Conservation (phyloP, 2,113 vertebrate genomes). For the Crypturellus undulatus region DNA sequence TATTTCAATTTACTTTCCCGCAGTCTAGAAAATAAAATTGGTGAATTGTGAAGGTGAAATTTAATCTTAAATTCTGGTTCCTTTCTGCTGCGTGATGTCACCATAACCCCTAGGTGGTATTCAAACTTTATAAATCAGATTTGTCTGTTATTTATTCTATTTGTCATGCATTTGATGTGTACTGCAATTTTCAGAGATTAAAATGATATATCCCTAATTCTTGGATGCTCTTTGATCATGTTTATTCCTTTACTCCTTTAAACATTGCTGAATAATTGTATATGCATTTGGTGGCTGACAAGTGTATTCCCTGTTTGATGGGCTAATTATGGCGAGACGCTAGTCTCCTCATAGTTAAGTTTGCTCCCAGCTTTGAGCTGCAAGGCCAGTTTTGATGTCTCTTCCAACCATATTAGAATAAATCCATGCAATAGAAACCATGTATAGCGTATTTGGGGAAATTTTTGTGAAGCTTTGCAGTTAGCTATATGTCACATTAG, state of each 20-base stretch:
- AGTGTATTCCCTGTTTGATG: conserved; percentile 65
- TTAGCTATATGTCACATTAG: not conserved
- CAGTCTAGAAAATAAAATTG: not conserved
- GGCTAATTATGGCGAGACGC: conserved; percentile 65
- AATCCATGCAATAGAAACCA: not conserved
- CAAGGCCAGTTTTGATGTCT: conserved; percentile 55
- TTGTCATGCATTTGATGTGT: conserved; percentile 65
- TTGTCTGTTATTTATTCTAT: conserved; percentile 63
- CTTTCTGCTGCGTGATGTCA: conserved; percentile 39
- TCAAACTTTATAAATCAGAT: conserved; percentile 70
- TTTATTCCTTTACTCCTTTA: conserved; percentile 72
- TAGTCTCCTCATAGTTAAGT: conserved; percentile 40
- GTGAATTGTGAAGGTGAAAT: not conserved
- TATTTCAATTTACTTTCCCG: not conserved
- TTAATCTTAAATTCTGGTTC: not conserved
- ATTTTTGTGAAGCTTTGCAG: not conserved
- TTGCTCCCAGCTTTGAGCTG: conserved; percentile 47
- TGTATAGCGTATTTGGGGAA: not conserved
- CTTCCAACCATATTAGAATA: not conserved
- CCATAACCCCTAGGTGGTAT: conserved; percentile 68
- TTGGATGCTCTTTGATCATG: conserved; percentile 74
- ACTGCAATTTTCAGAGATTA: conserved; percentile 75
- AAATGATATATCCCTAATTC: conserved; percentile 75
- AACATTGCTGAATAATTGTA: conserved; percentile 71
- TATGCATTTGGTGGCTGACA: conserved; percentile 69